Evolutionary conservation across 2,113 vertebrate species (phyloP).

Genomic region (Psephotus haematonotus): DNA sequence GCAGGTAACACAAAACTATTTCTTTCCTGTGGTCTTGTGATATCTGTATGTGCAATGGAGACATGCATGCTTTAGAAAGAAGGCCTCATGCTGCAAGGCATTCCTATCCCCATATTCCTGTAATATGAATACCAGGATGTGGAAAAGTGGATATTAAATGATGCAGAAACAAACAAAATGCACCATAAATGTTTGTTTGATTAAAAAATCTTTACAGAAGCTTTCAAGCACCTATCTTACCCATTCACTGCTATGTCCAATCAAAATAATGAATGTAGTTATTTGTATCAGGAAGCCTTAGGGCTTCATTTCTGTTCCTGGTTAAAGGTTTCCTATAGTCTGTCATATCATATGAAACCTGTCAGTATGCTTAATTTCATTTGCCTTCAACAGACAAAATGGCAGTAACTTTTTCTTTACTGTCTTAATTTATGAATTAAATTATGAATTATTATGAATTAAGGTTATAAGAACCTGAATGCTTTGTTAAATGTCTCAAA

Average conservation of each 20-base stretch:
- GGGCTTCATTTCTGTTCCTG: background rate
- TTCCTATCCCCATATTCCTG: background rate
- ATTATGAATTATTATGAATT: background rate
- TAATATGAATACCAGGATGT: background rate
- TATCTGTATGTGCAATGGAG: accelerated
- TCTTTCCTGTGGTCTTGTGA: background rate
- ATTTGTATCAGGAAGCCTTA: background rate
- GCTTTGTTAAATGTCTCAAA: background rate
- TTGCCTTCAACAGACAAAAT: background rate
- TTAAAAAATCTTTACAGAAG: background rate
- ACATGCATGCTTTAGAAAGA: background rate
- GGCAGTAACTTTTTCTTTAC: background rate
- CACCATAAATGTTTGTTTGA: background rate
- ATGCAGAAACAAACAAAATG: background rate
- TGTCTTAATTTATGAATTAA: background rate
- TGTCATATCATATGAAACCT: background rate
- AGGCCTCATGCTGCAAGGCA: background rate
- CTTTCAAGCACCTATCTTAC: background rate
- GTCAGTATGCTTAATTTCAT: background rate
- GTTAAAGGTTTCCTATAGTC: background rate
- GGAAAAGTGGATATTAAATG: background rate
- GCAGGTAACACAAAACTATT: background rate
- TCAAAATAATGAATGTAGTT: background rate
- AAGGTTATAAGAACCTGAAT: background rate
- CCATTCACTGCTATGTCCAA: background rate